Conservation (phyloP, 2,888 invertebrate genomes). For the Sthenelais limicola region DNA sequence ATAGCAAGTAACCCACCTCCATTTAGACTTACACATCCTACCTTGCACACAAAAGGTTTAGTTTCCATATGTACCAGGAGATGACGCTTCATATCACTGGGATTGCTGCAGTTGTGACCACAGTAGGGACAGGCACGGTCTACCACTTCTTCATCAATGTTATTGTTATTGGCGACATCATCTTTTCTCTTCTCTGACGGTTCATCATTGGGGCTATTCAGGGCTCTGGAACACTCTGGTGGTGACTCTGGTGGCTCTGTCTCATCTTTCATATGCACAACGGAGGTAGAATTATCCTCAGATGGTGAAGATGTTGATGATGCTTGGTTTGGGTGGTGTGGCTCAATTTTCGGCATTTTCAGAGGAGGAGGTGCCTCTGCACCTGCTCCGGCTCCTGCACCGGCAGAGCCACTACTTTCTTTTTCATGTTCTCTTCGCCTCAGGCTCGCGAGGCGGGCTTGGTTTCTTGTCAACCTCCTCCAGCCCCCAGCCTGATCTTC, state of each 20-base stretch:
- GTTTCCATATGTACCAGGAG: constrained; percentile 69
- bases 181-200: background rate
- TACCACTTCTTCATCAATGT: constrained; percentile 12
- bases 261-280: no score
- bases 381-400: no score
- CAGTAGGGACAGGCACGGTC: constrained; percentile 58
- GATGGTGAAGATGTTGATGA: background rate
- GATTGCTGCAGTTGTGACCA: constrained; percentile 64
- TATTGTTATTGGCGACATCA: constrained; percentile 26
- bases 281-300: background rate
- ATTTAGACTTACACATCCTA: constrained; percentile 49
- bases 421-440: constrained; percentile 27
- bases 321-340: background rate
- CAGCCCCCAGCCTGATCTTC: background rate
- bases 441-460: constrained; percentile 3
- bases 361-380: constrained; percentile 17
- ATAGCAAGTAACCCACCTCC: constrained; percentile 19
- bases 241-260: no score
- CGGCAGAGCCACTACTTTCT: no score
- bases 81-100: constrained; percentile 67
- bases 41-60: constrained; percentile 64
- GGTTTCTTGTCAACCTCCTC: constrained; percentile 16
- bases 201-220: no score
- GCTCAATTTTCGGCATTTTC: background rate
- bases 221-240: no score